phyloP scores from a whole-genome alignment of 2,888 invertebrate genomes.

The Sesamia inferens region DNA sequence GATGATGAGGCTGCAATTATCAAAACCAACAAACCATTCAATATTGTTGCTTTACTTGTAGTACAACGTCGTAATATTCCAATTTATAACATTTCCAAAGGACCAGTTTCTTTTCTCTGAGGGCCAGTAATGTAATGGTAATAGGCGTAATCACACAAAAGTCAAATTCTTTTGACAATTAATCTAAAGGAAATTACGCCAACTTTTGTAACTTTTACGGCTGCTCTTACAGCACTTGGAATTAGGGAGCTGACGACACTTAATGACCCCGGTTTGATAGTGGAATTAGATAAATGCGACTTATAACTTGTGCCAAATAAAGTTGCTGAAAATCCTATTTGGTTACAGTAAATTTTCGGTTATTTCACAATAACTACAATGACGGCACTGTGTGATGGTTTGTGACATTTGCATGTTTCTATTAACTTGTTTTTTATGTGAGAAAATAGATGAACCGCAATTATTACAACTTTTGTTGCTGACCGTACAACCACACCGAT shows the following conservation, averaged over 20 bases:
- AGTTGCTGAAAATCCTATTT: background rate
- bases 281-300: background rate
- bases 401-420: background rate
- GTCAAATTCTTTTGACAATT: conserved; percentile 29
- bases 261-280: background rate
- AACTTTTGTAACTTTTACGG: conserved; percentile 9
- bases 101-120: conserved; percentile 8
- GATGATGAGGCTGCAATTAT: no score
- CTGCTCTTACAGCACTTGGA: conserved; percentile 2
- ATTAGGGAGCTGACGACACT: background rate
- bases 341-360: background rate
- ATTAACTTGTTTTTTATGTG: background rate
- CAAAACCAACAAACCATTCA: background rate
- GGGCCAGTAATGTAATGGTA: conserved; percentile 16
- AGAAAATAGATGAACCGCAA: background rate
- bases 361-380: background rate
- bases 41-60: background rate
- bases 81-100: background rate
- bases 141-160: conserved; percentile 25
- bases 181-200: conserved; percentile 14
- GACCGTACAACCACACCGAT: no score
- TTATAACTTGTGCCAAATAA: background rate
- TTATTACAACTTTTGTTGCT: no score
- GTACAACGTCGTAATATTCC: background rate
- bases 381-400: background rate